Percentiles rank a stretch among this genome's conserved stretches.
Evolutionary conservation across 2,113 vertebrate genomes (phyloP).

Genomic region (Columba janthina): DNA sequence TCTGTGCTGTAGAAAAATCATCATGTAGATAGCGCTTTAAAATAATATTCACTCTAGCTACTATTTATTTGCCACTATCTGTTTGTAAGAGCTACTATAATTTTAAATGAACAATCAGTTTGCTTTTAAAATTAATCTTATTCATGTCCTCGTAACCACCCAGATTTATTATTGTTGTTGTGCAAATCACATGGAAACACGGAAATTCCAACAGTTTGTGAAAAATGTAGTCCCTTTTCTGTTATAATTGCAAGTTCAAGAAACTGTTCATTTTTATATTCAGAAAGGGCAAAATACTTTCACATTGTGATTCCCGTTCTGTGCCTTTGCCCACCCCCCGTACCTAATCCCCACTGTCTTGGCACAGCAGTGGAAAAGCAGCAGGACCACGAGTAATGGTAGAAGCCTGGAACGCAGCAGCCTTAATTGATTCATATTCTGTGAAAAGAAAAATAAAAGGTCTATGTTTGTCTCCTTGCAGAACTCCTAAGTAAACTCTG

Average conservation of each 20-base stretch:
- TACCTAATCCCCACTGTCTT: constrained; percentile 22
- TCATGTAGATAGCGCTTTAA: neutral
- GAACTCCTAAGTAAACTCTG: constrained; percentile 25
- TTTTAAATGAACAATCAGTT: constrained; percentile 10
- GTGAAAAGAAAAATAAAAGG: neutral
- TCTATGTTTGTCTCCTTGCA: neutral
- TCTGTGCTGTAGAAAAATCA: neutral
- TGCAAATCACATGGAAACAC: neutral
- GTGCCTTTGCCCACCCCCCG: neutral
- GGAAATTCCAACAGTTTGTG: neutral
- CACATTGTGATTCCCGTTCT: neutral
- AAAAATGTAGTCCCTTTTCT: neutral
- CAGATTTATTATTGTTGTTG: neutral
- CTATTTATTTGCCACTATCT: constrained; percentile 7
- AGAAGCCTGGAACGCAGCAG: constrained; percentile 38
- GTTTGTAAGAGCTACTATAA: neutral
- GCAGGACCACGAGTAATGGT: neutral
- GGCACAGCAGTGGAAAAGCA: constrained; percentile 38
- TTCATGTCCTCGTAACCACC: neutral
- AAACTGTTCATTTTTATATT: neutral
- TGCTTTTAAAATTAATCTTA: constrained; percentile 9
- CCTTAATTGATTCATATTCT: constrained; percentile 28
- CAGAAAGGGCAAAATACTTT: neutral
- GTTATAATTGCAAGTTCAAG: neutral
- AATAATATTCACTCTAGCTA: neutral